Evolutionary conservation across 2,797 vertebrate species (phyloP), one percentile per base, ranked within the genome.

Genomic region (Myripristis jacobus): DNA sequence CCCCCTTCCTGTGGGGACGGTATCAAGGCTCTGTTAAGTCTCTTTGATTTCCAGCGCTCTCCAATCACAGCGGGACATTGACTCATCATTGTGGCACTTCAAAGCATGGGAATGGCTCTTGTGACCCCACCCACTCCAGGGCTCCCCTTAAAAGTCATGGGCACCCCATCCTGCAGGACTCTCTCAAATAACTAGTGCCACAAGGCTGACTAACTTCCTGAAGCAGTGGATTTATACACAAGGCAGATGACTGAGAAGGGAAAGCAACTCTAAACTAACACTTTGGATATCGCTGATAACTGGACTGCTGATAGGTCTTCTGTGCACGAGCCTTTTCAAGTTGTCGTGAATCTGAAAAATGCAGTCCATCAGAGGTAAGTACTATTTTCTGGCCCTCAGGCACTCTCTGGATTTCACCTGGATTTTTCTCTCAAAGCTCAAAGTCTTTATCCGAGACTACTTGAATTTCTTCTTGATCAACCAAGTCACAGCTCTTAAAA

Each of bases 1-100:
- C 90, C 92, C 90, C 90, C 94, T 96, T 97, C 96, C 96, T 97
- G 96, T 95, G 94, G 93, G 91, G 92, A 92, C 84, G 90, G 91
- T 96, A 95, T 96, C 96, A 95, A 94, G 93, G 89, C 94, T 94
- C 93, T 96, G 96, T 94, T 96, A 97, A 97, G 95, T 96, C 94
- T 93, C 95, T 96, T 96, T 95, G 94, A 95, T 95, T 94, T 93
- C 84, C 71, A 72, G 82, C 83, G 52, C 66, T 89, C 79, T 88
- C 94, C 94, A 94, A 94, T 95, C 91, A 89, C 90, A 91, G 90
- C 34, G 19, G 87, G 85, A 77, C 88, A 82, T 86, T 79, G 90
- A 81, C 91, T 93, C 91, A 83, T 91, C 91, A 88, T 87, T 86
- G 90, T 92, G 92, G 59, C 91, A 93, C 94, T 95, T 95, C 94